Conservation (phyloP, 2,797 vertebrate genomes). For the Cossypha heuglini region DNA sequence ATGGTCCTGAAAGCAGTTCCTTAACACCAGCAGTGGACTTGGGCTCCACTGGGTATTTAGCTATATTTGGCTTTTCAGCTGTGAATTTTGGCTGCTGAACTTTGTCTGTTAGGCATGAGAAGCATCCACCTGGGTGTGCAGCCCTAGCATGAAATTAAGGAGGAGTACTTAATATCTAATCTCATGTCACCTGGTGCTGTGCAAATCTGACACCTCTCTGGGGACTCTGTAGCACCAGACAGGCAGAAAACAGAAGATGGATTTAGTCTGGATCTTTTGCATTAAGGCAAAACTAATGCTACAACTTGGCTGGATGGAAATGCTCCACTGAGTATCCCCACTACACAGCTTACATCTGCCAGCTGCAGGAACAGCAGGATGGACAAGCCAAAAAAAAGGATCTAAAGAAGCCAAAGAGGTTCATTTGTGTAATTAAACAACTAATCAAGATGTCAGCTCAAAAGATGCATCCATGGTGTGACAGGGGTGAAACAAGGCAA, state of each 20-base stretch:
- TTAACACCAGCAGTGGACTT: not conserved
- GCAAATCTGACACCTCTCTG: not conserved
- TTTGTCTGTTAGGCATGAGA: not conserved
- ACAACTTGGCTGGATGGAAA: not conserved
- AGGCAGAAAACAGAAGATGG: not conserved
- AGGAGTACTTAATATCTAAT: not conserved
- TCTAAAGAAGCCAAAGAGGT: not conserved
- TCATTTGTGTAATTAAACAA: not conserved
- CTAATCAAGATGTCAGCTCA: not conserved
- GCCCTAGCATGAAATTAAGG: not conserved
- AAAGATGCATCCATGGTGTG: not conserved
- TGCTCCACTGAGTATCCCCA: not conserved
- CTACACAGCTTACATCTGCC: not conserved
- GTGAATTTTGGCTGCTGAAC: not conserved
- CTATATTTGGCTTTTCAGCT: not conserved
- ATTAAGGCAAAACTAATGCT: not conserved
- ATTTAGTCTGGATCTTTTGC: not conserved
- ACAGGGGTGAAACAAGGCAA: not conserved
- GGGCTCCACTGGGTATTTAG: not conserved
- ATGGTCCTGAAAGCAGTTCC: not conserved
- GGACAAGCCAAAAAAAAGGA: not conserved
- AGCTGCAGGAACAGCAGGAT: not conserved
- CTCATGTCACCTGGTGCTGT: not conserved
- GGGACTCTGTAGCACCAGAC: not conserved
- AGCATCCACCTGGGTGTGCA: not conserved